Evolutionary conservation across 1,140 invertebrate species (phyloP), one percentile per base, ranked within the genome.

Genomic region (Tenebrio molitor): DNA sequence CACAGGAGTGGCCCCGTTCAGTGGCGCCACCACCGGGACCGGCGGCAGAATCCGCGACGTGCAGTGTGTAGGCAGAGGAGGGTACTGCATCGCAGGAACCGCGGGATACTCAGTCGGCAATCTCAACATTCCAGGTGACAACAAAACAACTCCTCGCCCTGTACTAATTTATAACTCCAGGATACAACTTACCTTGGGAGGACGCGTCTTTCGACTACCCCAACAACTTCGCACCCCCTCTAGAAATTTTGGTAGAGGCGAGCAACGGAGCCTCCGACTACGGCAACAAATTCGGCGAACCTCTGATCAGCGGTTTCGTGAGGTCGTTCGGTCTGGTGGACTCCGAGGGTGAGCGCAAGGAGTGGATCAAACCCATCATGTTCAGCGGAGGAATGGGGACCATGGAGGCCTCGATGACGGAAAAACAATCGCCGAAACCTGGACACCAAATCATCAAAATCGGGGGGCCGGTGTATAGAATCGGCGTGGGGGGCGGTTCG

Each of bases 301-400:
- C 97, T 1, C 86, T 99, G 1, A 89, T 99, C 65, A 84, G 87
- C 78, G 97, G 97, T 17, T 99, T 99, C 84, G 90, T 93, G 0
- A 87, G 97, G 65, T 94, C 96, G 0, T 99, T 96, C 84, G 97
- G 97, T 5, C 85, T 95, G 77, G 84, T 85, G 0, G 88, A 94
- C 78, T 82, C 84, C 0, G 81, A 84, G 33, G 88, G 89, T 25
- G 88, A 91, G 74, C 85, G 97, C 62, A 87, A 94, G 69, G 97
- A 99, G 84, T 99, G 93, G 87, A 92, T 99, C 0, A 99, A 99
- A 81, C 97, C 97, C 0, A 99, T 99, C 68, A 98, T 99, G 97
- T 99, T 99, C 77, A 97, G 95, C 81, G 97, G 95, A 66, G 97
- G 97, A 34, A 89, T 99, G 71, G 97, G 97, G 3, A 92, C 91